Conservation (phyloP, 1,140 invertebrate species). For the Bombus sibiricus region DNA sequence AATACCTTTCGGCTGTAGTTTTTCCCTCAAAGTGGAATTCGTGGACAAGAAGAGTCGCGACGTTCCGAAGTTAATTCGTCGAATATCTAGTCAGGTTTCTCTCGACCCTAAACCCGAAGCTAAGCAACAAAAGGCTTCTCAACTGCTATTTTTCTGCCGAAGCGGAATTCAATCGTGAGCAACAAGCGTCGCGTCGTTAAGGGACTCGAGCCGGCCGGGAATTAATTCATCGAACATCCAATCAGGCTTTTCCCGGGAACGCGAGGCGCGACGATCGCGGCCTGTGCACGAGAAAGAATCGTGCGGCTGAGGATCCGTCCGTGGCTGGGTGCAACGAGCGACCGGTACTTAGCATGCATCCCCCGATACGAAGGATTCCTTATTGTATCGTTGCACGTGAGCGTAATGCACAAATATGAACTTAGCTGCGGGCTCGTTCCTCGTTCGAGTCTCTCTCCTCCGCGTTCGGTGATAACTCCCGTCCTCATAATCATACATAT, state of each 20-base stretch:
- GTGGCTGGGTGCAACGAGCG: slow-evolving; percentile 60
- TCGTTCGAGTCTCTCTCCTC: slow-evolving; percentile 24
- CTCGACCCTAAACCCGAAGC: not conserved
- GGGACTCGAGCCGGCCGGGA: slow-evolving; percentile 19
- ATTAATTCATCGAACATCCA: slow-evolving; percentile 54
- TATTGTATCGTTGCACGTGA: slow-evolving; percentile 83
- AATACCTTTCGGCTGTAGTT: too few species aligned
- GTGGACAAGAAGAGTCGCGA: too few species aligned
- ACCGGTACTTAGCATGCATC: slow-evolving; percentile 80
- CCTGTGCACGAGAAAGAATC: slow-evolving; percentile 38
- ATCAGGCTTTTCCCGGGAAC: slow-evolving; percentile 25
- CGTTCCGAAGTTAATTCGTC: not conserved
- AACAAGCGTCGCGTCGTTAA: not conserved
- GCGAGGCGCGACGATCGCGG: not conserved
- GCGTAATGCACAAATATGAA: slow-evolving; percentile 82
- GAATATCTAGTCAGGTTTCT: not conserved
- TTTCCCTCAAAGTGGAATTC: too few species aligned
- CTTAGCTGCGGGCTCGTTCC: slow-evolving; percentile 75
- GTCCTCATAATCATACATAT: slow-evolving; percentile 81
- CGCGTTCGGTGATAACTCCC: slow-evolving; percentile 77
- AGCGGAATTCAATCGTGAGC: not conserved
- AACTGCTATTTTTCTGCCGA: not conserved
- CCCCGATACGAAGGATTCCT: slow-evolving; percentile 82
- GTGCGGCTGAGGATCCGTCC: slow-evolving; percentile 31
- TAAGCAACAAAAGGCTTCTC: not conserved